Evolutionary conservation across 2,888 invertebrate species (phyloP), one percentile per base, ranked within the genome.

Genomic region (Tiliacea citrago): DNA sequence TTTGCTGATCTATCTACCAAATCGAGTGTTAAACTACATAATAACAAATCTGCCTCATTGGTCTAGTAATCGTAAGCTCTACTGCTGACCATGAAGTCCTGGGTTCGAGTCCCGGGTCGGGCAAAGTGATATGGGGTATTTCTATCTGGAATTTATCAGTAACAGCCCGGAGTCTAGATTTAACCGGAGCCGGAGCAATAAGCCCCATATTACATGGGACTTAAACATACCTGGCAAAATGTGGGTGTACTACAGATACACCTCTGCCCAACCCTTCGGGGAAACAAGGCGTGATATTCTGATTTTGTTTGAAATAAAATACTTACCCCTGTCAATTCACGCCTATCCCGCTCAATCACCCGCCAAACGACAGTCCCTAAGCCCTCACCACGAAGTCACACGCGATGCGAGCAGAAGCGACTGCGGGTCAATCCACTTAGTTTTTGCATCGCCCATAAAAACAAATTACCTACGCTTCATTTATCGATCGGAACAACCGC

Each of bases 361-460:
- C 87, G 84, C 87, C 71, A 55, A 68, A 65, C 83, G 77, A 63
- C 68, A 49, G 61, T 24, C 67, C 67, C 73, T 73, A 82, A 79
- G 80, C 55, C 81, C 90, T 72, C 81, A 77, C 58, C 88, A 84
- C 70, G 86, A 79, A 88, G 89, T 87, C 89, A 92, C 95, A 96
- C 95, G 95, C 95, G 91, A 95, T 92, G 66, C 90, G 87, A 91
- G 89, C 90, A 91, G 92, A 90, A 92, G 91, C 92, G 88, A 88
- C 88, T 89, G 90, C 92, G 91, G 95, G 96, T 95, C 96, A 95
- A 93, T 95, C 95, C 95, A 94, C 95, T 96, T 94, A 93, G 95
- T 96, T 95, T 96, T 95, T 95, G 95, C 95, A 92, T 89, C 92
- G 93, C 88, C 91, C 91, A 94, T 95, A 94, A 95, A 95, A 94